Conservation (phyloP, 2,888 invertebrate genomes). For the Beris morrisii region DNA sequence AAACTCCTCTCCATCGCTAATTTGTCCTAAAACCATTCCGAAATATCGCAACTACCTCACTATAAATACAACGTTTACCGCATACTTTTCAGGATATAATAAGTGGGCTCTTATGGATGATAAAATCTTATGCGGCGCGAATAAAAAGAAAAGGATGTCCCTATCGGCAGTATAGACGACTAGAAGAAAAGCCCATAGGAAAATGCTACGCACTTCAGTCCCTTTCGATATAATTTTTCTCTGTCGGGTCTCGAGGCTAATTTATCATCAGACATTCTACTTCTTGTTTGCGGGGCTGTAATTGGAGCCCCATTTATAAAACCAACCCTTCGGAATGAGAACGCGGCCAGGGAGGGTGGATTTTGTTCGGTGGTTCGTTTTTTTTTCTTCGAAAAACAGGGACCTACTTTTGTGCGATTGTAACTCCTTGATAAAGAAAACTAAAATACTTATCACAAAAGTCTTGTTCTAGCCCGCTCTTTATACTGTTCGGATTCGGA, state of each 20-base stretch:
- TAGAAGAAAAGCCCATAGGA: neutral
- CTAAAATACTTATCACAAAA: slow-evolving; percentile 11
- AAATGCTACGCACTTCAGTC: neutral
- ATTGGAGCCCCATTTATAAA: slow-evolving; percentile 12
- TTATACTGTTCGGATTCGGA: slow-evolving; percentile 8
- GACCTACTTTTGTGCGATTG: neutral
- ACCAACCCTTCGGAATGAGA: slow-evolving; percentile 1
- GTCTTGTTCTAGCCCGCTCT: too few relatives aligned
- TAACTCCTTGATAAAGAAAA: slow-evolving; percentile 6
- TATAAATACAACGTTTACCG: too few relatives aligned
- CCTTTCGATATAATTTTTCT: neutral
- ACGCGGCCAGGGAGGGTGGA: neutral
- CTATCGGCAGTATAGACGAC: too few relatives aligned
- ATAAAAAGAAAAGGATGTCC: too few relatives aligned
- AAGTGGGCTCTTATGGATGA: too few relatives aligned
- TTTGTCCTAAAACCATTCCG: too few relatives aligned
- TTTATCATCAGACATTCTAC: too few relatives aligned
- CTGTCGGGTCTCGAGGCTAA: neutral
- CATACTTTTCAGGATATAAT: too few relatives aligned
- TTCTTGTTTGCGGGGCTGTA: neutral
- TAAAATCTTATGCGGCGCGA: too few relatives aligned
- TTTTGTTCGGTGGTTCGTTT: neutral
- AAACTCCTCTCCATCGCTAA: too few relatives aligned
- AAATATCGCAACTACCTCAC: too few relatives aligned
- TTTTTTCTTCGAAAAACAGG: neutral